Base-by-base conservation (phyloP, 92 coral and sea anemone species). In the Phenganax subtilis region DNA sequence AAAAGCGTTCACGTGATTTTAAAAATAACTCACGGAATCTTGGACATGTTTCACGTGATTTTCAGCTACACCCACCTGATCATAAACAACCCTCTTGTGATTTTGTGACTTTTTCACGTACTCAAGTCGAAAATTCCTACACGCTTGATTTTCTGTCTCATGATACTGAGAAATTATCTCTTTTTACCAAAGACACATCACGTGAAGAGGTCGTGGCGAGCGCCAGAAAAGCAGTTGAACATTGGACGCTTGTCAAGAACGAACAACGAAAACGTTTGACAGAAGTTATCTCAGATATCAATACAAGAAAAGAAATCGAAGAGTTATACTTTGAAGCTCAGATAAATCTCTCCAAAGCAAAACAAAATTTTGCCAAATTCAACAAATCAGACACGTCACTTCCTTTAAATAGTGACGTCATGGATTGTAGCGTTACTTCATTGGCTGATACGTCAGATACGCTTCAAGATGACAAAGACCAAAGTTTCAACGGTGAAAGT, bases 271-370 rank as follows among this genome's bases (percentile, higher is more conserved):
- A 72, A 55, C 87, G 85, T 3, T 92, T 94, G n/a, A 87, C 87
- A 72, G 96, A 94, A 57, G 86, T 80, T 30, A 88, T 94, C 61
- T 90, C 86, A 28, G 75, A 58, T 30, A 73, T 80, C 9, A 85
- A 88, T 9, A 61, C 51, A 9, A 86, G 98, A 74, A 93, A 92
- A 59, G 92, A 94, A 59, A 89, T 94, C 8, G 98, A 94, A 76
- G 90, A 89, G 55, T 84, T 86, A 57, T 94, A 94, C 78, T 94
- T 90, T 65, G 85, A 89, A 54, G 88, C 97, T 11, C 98, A 92
- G 74, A 89, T 86, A 58, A 90, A 94, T 61, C 87, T 94, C 28
- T 87, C 88, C 75, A 75, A 78, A 53, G 71, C 90, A 51, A 93
- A 72, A 63, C 82, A 67, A n/a, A 53, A 63, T 78, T 25, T 78